Evolutionary conservation across 2,888 invertebrate genomes (phyloP).

Genomic region (Hedychridium roseum): DNA sequence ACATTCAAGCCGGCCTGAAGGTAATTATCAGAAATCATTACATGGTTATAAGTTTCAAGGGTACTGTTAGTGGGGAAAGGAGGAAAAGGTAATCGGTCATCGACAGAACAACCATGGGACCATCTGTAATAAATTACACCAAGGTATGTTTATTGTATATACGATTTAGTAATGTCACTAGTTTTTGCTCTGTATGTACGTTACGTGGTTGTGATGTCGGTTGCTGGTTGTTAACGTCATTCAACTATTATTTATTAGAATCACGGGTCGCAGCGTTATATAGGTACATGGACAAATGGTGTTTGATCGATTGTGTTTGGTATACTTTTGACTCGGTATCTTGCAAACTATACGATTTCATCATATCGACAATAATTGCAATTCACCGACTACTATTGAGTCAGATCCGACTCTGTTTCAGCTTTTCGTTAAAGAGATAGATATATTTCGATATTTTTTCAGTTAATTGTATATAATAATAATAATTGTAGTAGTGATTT

Average conservation of each 20-base stretch:
- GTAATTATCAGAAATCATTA: conserved; percentile 27
- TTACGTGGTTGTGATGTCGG: conserved; percentile 55
- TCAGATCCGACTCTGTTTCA: conserved; percentile 17
- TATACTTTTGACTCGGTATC: conserved; percentile 25
- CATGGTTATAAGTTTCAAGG: background rate
- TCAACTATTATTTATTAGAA: conserved; percentile 41
- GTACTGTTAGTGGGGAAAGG: conserved; percentile 11
- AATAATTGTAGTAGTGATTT: conserved; percentile 44
- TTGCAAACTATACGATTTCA: conserved; percentile 14
- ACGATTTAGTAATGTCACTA: conserved; percentile 57
- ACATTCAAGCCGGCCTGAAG: conserved; percentile 44
- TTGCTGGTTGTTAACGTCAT: conserved; percentile 53
- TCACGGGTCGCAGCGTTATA: conserved; percentile 41
- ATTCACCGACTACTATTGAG: conserved; percentile 24
- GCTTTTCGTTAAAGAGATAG: conserved; percentile 34
- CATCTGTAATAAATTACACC: conserved; percentile 60
- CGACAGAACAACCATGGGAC: conserved; percentile 49
- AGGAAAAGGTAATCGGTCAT: conserved; percentile 35
- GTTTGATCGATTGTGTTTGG: conserved; percentile 35
- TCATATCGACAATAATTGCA: conserved; percentile 2
- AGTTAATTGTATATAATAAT: conserved; percentile 38
- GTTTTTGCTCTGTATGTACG: conserved; percentile 47
- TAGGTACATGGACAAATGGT: conserved; percentile 37
- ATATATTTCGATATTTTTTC: conserved; percentile 42
- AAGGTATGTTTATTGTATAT: conserved; percentile 54